Percentiles rank a stretch among this genome's conserved stretches.
Conservation (phyloP, 1,140 invertebrate genomes). For the Dinoponera quadriceps region DNA sequence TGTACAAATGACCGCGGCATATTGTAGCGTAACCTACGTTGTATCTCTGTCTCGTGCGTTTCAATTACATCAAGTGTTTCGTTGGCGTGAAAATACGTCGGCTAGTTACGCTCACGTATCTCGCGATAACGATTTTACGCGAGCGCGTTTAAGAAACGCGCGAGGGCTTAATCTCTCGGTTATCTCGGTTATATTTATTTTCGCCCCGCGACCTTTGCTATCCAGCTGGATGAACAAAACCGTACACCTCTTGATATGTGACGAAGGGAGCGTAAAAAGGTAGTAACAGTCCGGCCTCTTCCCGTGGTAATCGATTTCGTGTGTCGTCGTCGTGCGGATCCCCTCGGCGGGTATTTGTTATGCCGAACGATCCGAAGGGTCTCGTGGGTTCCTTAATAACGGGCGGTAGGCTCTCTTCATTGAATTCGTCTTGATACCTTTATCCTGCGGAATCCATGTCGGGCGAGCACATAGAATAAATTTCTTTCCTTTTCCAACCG, state of each 20-base stretch:
- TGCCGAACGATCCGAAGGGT: slow-evolving; percentile 57
- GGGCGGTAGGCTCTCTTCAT: slow-evolving; percentile 71
- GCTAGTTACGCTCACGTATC: background rate
- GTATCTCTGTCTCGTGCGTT: background rate
- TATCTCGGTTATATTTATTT: slow-evolving; percentile 9
- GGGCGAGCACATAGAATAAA: slow-evolving; percentile 59
- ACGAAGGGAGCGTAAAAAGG: slow-evolving; percentile 24
- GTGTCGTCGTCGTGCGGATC: slow-evolving; percentile 53
- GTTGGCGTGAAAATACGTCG: no score
- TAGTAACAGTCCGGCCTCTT: slow-evolving; percentile 20
- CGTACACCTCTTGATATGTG: slow-evolving; percentile 9
- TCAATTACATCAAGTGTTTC: background rate
- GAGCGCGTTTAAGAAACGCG: background rate
- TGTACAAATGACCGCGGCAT: background rate
- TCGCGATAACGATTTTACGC: background rate
- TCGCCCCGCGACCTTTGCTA: background rate
- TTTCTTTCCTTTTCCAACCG: slow-evolving; percentile 55
- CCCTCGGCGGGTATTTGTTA: slow-evolving; percentile 59
- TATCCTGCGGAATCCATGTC: slow-evolving; percentile 66
- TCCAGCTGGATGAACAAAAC: slow-evolving; percentile 2
- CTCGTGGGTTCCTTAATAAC: slow-evolving; percentile 69
- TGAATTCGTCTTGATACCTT: slow-evolving; percentile 72
- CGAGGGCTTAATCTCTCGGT: background rate
- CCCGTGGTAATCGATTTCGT: slow-evolving; percentile 55
- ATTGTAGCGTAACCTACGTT: background rate